Evolutionary conservation across 2,888 invertebrate species (phyloP).

Genomic region (Pyrochroa serraticornis): DNA sequence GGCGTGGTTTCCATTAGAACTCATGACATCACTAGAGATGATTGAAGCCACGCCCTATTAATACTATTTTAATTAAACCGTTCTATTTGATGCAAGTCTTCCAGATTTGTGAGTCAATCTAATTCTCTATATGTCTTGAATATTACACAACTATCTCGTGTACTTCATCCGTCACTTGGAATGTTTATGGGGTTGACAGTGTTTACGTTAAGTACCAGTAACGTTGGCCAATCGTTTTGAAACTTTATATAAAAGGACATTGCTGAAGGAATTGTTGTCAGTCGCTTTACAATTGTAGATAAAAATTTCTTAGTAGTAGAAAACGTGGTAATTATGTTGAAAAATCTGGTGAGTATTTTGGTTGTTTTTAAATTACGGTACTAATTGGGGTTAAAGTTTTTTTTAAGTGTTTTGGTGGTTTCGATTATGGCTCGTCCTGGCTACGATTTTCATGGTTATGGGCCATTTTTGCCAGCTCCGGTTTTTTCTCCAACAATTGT

Average conservation of each 20-base stretch:
- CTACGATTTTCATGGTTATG: constrained; percentile 11
- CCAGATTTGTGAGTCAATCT: not conserved
- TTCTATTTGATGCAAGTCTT: no score
- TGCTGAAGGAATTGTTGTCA: no score
- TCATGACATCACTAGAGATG: no score
- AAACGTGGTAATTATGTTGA: constrained; percentile 5
- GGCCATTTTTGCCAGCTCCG: constrained; percentile 16
- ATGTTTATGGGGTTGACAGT: constrained; percentile 12
- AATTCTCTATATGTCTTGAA: not conserved
- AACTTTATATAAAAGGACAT: constrained; percentile 6
- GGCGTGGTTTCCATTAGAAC: no score
- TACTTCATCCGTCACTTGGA: constrained; percentile 9
- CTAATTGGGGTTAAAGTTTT: no score
- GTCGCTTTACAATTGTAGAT: no score
- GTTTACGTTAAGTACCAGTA: constrained; percentile 13
- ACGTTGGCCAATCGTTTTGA: constrained; percentile 19
- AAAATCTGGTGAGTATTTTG: constrained; percentile 9
- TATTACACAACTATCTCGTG: constrained; percentile 7
- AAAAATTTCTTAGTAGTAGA: no score
- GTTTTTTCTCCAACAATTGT: constrained; percentile 31
- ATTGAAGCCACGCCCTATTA: no score
- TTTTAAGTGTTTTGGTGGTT: constrained; percentile 2
- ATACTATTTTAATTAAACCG: no score
- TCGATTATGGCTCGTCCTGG: constrained; percentile 12
- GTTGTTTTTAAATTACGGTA: constrained; percentile 2